Evolutionary conservation across 2,113 vertebrate species (phyloP), one percentile per base, ranked within the genome.

Genomic region (Tichodroma muraria): DNA sequence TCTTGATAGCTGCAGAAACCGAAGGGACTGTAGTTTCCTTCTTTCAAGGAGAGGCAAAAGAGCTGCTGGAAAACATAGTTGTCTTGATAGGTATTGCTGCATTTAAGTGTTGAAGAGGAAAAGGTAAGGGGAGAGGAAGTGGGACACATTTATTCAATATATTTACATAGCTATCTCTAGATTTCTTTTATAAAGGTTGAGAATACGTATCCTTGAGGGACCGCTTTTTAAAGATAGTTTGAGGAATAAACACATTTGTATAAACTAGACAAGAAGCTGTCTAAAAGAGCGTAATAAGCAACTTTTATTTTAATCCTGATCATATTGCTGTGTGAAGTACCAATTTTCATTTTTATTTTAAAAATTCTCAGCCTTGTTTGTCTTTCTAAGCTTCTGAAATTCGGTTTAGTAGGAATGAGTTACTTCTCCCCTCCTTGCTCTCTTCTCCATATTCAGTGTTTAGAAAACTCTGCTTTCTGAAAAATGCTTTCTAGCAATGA

Each of bases 401-500:
- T 85, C 45, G 61, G 10, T 33, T 54, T 66, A 31, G 30, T 80
- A 33, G 54, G 42, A 94, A 21, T 82, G n/a, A 45, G 13, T 79
- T 80, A 27, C 31, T 69, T 88, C 14, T 54, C 9, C 13, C 33
- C 4, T 75, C 4, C 37, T 31, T 12, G 6, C 87, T 89, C n/a
- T 84, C 21, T 75, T 86, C n/a, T 90, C 77, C 80, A 54, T 87
- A 88, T 85, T 88, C 94, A 96, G 38, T 92, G 80, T 93, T 87
- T 87, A 54, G 64, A 88, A 94, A 85, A 88, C 50, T 86, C 70
- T 85, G 59, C 81, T 91, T 94, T 95, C 56, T 93, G 91, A 89
- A 92, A 95, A 93, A 89, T 88, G 91, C 95, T 95, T 95, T 97
- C 96, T 95, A 95, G 94, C 89, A 96, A 93, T 91, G 89, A 37